A percentile compares a stretch with the other conserved stretches of the same genome.
Conservation (phyloP, 2,797 vertebrate species). For the Epinephelus malabaricus region DNA sequence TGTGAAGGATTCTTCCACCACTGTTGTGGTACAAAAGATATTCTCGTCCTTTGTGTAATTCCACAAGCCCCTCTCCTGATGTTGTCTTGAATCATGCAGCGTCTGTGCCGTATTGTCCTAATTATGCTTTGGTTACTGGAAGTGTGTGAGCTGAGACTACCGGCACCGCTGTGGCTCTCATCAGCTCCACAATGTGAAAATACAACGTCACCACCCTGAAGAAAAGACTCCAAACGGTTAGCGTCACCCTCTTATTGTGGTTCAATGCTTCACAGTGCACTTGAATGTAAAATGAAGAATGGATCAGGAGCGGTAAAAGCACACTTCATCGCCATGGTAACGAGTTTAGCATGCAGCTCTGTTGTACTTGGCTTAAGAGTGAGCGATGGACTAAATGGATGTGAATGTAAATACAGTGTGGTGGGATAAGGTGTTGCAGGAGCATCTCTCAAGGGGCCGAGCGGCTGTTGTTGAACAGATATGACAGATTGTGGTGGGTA, state of each 20-base stretch:
- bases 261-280: slow-evolving; percentile 50
- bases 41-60: slow-evolving; percentile 11
- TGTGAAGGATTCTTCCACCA: neutral
- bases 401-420: slow-evolving; percentile 82
- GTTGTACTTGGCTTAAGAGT: slow-evolving; percentile 73
- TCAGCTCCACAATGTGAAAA: slow-evolving; percentile 33
- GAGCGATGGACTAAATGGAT: slow-evolving; percentile 82
- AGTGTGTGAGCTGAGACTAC: slow-evolving; percentile 18
- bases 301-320: slow-evolving; percentile 59
- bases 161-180: neutral
- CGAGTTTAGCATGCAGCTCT: slow-evolving; percentile 53
- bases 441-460: slow-evolving; percentile 60
- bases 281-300: slow-evolving; percentile 61
- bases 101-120: slow-evolving; percentile 20
- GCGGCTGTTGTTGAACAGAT: slow-evolving; percentile 34
- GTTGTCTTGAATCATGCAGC: neutral
- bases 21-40: neutral
- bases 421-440: slow-evolving; percentile 66
- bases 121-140: slow-evolving; percentile 40
- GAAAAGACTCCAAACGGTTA: neutral
- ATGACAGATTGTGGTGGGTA: slow-evolving; percentile 5
- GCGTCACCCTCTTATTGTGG: slow-evolving; percentile 39
- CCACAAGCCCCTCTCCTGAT: slow-evolving; percentile 11
- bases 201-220: slow-evolving; percentile 4
- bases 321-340: slow-evolving; percentile 66